Conservation (phyloP, 2,888 invertebrate genomes). For the Drosophila quinaria region DNA sequence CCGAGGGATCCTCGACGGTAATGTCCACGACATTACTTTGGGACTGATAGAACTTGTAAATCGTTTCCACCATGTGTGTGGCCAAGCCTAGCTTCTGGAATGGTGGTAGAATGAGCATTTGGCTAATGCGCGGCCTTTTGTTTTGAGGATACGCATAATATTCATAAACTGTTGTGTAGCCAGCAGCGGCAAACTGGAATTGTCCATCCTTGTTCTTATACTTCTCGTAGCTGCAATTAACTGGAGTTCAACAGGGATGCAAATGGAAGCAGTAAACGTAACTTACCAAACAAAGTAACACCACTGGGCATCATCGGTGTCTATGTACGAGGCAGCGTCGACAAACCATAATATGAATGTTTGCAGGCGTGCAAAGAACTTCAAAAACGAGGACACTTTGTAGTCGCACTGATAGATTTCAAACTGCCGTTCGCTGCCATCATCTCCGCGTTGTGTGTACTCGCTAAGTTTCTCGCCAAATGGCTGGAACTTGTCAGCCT, state of each 20-base stretch:
- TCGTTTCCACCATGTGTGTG: slow-evolving; percentile 89
- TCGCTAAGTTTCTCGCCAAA: slow-evolving; percentile 90
- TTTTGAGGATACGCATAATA: slow-evolving; percentile 97
- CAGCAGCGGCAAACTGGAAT: slow-evolving; percentile 91
- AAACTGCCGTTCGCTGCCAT: slow-evolving; percentile 87
- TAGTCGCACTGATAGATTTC: slow-evolving; percentile 93
- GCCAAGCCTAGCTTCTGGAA: slow-evolving; percentile 95
- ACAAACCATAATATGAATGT: slow-evolving; percentile 98
- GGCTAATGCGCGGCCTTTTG: slow-evolving; percentile 95
- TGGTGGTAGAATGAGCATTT: slow-evolving; percentile 96
- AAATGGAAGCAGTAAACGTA: not conserved
- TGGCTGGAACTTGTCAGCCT: slow-evolving; percentile 92
- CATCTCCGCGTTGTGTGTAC: slow-evolving; percentile 86
- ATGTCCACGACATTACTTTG: slow-evolving; percentile 87
- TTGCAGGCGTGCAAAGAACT: slow-evolving; percentile 94
- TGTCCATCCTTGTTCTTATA: slow-evolving; percentile 88
- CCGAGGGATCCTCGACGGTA: slow-evolving; percentile 97
- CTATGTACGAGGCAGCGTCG: slow-evolving; percentile 97
- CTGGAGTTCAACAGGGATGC: not conserved
- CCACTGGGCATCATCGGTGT: slow-evolving; percentile 97
- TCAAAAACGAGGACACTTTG: slow-evolving; percentile 90
- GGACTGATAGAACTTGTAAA: slow-evolving; percentile 87
- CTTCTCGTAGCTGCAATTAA: slow-evolving; percentile 89
- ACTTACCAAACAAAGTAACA: slow-evolving; percentile 91
- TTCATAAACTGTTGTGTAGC: slow-evolving; percentile 96